Percentiles rank a stretch among this genome's conserved stretches.
Evolutionary conservation across 2,888 invertebrate species (phyloP).

Genomic region (Hydrotaea diabolus): DNA sequence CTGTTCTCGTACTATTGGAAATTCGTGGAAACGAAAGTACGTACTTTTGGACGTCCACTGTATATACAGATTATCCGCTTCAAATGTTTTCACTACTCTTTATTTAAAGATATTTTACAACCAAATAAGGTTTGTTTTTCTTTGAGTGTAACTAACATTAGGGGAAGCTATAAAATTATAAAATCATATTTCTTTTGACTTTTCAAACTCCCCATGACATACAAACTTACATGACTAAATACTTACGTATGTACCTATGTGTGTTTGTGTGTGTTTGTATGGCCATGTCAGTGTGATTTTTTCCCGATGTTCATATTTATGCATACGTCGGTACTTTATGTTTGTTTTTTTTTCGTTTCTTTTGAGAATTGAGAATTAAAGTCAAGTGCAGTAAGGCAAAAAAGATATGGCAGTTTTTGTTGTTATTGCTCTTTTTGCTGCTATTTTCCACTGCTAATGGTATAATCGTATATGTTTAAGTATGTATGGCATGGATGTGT

Average conservation of each 20-base stretch:
- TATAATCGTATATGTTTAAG: background rate
- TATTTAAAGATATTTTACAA: too few relatives aligned
- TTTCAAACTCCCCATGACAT: background rate
- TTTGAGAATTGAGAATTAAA: conserved; percentile 41
- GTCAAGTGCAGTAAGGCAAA: conserved; percentile 55
- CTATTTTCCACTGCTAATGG: background rate
- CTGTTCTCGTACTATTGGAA: too few relatives aligned
- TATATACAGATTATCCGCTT: too few relatives aligned
- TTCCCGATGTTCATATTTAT: too few relatives aligned
- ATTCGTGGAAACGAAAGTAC: too few relatives aligned
- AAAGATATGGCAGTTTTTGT: conserved; percentile 45
- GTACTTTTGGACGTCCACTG: too few relatives aligned
- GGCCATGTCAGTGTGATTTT: background rate
- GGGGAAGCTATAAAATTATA: conserved; percentile 40
- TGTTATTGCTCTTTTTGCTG: background rate
- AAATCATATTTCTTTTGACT: conserved; percentile 37
- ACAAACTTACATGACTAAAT: background rate
- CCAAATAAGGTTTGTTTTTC: too few relatives aligned
- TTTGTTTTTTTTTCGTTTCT: background rate
- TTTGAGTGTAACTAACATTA: background rate
- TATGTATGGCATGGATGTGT: background rate
- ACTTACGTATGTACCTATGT: too few relatives aligned
- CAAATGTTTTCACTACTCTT: too few relatives aligned
- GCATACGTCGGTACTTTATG: background rate
- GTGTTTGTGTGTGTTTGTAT: background rate